Evolutionary conservation across 2,888 invertebrate genomes (phyloP).

Genomic region (Heliconius ethilla): DNA sequence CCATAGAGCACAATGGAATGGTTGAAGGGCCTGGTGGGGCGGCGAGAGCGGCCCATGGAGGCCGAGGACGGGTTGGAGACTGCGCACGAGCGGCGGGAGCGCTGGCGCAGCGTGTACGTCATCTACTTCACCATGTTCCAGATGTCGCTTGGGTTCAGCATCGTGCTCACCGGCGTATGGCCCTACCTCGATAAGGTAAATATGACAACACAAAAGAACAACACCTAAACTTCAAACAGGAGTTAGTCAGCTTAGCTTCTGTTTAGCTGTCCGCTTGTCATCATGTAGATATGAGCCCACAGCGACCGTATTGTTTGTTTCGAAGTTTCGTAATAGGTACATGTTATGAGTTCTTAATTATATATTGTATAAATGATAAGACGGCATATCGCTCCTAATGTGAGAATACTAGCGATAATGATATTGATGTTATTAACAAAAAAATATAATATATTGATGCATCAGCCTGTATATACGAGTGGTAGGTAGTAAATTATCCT

Average conservation of each 20-base stretch:
- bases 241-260: background rate
- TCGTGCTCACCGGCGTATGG: slow-evolving; percentile 93
- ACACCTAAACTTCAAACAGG: too few species aligned
- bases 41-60: slow-evolving; percentile 44
- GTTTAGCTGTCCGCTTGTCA: too few species aligned
- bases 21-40: slow-evolving; percentile 56
- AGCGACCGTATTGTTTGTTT: background rate
- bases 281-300: background rate
- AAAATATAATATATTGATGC: background rate
- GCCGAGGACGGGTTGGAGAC: slow-evolving; percentile 83
- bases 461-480: background rate
- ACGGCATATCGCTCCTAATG: background rate
- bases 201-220: background rate
- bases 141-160: slow-evolving; percentile 93
- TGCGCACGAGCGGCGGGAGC: slow-evolving; percentile 83
- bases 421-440: background rate
- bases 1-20: slow-evolving; percentile 57
- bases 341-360: background rate
- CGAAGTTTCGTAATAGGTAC: background rate
- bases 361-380: slow-evolving; percentile 3
- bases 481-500: background rate
- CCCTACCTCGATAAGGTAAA: slow-evolving; percentile 91
- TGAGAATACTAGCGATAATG: background rate
- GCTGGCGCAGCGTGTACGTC: slow-evolving; percentile 90
- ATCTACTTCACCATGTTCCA: slow-evolving; percentile 95